Evolutionary conservation across 1,140 invertebrate species (phyloP).

Genomic region (Eulimnadia texana): DNA sequence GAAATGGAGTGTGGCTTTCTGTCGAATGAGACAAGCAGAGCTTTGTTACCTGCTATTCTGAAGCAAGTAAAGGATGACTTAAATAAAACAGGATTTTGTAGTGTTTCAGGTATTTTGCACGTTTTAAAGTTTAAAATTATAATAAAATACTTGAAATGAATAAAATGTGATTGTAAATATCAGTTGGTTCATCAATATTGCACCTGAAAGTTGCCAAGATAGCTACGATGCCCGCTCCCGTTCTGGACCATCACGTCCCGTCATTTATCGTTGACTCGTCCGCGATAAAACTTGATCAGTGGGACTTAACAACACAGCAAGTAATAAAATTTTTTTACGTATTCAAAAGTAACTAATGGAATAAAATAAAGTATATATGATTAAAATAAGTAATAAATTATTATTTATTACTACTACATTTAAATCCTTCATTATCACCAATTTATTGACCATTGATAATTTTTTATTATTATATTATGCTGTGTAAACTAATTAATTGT

Average conservation of each 20-base stretch:
- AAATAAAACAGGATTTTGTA: conserved; percentile 48
- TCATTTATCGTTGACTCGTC: conserved; percentile 43
- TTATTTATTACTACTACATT: too few species aligned
- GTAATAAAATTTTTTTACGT: too few species aligned
- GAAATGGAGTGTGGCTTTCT: conserved; percentile 62
- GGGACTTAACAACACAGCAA: conserved; percentile 84
- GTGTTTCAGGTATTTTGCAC: conserved; percentile 59
- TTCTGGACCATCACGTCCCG: conserved; percentile 81
- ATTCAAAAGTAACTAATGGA: too few species aligned
- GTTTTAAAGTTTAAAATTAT: too few species aligned
- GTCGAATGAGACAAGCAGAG: conserved; percentile 41
- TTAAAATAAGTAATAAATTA: too few species aligned
- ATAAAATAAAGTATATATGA: background rate
- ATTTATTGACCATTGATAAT: too few species aligned
- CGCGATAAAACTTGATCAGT: conserved; percentile 46
- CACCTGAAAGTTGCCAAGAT: conserved; percentile 63
- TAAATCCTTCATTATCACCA: too few species aligned
- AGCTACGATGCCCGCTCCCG: conserved; percentile 58
- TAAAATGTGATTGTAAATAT: conserved; percentile 12
- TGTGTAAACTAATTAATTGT: too few species aligned
- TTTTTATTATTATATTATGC: too few species aligned
- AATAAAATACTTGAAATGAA: too few species aligned
- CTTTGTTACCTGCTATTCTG: conserved; percentile 52
- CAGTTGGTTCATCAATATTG: conserved; percentile 61
- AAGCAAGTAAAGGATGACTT: conserved; percentile 60